Evolutionary conservation across 2,113 vertebrate species (phyloP).

Genomic region (Atlantisia rogersi): DNA sequence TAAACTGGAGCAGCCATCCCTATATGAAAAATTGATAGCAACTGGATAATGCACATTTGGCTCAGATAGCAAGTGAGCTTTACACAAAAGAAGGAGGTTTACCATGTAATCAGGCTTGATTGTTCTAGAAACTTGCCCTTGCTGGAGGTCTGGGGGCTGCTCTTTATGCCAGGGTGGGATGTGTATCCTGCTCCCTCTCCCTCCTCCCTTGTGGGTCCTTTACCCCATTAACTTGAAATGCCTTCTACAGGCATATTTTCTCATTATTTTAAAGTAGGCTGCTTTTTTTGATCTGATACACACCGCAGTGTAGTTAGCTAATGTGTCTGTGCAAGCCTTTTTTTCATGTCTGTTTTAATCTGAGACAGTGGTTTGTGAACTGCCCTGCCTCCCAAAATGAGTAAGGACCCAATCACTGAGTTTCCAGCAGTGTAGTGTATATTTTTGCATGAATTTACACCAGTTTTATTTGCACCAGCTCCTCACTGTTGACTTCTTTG

Average conservation of each 20-base stretch:
- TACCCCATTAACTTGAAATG: not conserved
- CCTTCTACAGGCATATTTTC: not conserved
- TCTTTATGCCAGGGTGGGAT: not conserved
- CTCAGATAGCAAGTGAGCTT: not conserved
- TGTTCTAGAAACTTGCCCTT: not conserved
- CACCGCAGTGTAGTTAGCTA: not conserved
- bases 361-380: not conserved
- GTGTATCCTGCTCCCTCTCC: not conserved
- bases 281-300: not conserved
- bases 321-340: not conserved
- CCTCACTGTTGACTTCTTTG: not conserved
- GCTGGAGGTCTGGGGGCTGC: not conserved
- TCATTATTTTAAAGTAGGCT: not conserved
- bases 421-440: not conserved
- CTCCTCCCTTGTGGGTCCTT: not conserved
- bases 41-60: conserved; percentile 21
- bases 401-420: not conserved
- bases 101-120: conserved; percentile 19
- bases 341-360: not conserved
- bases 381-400: not conserved
- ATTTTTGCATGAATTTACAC: not conserved
- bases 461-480: not conserved
- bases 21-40: conserved; percentile 19
- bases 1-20: not conserved
- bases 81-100: conserved; percentile 23